Percentiles rank a stretch among this genome's conserved stretches.
Evolutionary conservation across 2,888 invertebrate species (phyloP).

Genomic region (Nesidiocoris tenuis): DNA sequence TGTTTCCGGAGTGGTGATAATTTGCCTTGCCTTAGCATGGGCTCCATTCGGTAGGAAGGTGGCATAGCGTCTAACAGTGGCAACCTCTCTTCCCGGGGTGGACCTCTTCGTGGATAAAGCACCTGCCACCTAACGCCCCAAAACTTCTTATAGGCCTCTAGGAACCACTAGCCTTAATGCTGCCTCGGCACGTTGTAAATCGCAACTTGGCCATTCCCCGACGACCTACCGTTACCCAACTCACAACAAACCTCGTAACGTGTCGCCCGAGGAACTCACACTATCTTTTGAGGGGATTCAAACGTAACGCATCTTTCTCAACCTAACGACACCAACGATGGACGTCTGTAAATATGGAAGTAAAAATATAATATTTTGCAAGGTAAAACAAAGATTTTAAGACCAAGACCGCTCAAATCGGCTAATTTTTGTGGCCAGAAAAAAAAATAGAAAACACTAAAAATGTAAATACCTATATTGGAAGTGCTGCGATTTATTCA

Average conservation of each 20-base stretch:
- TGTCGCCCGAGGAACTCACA: neutral
- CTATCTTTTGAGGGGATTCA: too few relatives aligned
- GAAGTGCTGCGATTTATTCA: too few relatives aligned
- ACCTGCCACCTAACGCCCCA: conserved; percentile 10
- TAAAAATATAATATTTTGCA: too few relatives aligned
- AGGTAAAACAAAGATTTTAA: too few relatives aligned
- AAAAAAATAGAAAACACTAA: too few relatives aligned
- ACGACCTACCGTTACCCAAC: neutral
- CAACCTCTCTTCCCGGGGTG: neutral
- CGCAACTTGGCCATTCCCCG: neutral
- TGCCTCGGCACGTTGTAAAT: neutral
- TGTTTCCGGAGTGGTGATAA: conserved; percentile 29
- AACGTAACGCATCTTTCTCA: too few relatives aligned
- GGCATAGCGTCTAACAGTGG: conserved; percentile 2
- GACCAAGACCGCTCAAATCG: too few relatives aligned
- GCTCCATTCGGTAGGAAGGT: neutral
- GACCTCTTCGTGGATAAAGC: conserved; percentile 23
- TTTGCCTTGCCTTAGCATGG: neutral
- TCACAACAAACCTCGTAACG: neutral
- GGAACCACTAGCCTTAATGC: neutral
- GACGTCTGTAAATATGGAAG: too few relatives aligned
- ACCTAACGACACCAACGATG: too few relatives aligned
- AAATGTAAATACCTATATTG: too few relatives aligned
- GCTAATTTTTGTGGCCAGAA: too few relatives aligned
- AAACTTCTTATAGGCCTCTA: conserved; percentile 16